A percentile compares a stretch with the other conserved stretches of the same genome.
Conservation (phyloP, 2,797 vertebrate species). For the Peromyscus aztecus region DNA sequence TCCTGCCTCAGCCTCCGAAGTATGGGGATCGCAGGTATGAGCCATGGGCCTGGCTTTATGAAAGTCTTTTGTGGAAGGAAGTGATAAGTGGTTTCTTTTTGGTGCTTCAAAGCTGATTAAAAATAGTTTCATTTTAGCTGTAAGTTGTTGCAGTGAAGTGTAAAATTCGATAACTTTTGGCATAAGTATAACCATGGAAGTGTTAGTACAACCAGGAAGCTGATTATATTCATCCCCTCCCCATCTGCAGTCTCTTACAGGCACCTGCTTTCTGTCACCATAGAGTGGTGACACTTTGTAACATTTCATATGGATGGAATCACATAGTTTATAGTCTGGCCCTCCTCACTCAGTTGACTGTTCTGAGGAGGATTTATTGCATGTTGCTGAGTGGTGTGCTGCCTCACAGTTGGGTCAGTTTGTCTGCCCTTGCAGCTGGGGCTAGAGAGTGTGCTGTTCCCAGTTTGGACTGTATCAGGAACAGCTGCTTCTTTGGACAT, state of each 20-base stretch:
- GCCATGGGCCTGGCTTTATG: background rate
- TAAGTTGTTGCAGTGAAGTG: background rate
- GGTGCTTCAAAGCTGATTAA: background rate
- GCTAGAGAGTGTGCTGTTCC: background rate
- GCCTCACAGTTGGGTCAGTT: accelerated
- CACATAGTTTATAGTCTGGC: background rate
- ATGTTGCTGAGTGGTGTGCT: background rate
- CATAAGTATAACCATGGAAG: background rate
- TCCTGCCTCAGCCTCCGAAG: background rate
- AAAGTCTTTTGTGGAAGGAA: background rate
- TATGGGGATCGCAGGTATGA: background rate
- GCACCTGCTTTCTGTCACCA: background rate
- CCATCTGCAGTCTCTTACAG: background rate
- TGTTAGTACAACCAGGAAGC: background rate
- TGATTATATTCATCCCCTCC: background rate
- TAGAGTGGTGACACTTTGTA: background rate
- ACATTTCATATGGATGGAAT: background rate
- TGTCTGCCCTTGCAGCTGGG: background rate
- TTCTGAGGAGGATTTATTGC: background rate
- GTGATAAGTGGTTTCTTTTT: background rate
- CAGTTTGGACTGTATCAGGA: background rate
- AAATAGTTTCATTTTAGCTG: background rate
- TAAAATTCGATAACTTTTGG: background rate
- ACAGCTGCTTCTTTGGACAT: background rate
- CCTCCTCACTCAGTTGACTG: background rate